Evolutionary conservation across 2,888 invertebrate species (phyloP).

Genomic region (Drosophila buzzatii): DNA sequence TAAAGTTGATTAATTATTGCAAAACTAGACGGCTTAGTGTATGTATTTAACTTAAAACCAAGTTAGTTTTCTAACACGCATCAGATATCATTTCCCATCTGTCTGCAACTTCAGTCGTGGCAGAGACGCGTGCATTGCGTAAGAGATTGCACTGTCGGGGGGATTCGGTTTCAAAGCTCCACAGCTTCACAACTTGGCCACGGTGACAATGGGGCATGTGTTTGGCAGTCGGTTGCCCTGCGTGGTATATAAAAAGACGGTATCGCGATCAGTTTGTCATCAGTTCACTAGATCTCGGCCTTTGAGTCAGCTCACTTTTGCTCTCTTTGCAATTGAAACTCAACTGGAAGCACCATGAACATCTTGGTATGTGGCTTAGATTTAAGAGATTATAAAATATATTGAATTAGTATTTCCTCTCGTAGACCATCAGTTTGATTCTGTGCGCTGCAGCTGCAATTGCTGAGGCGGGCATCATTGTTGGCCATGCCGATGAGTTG

Average conservation of each 20-base stretch:
- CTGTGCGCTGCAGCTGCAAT: constrained; percentile 43
- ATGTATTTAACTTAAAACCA: not conserved
- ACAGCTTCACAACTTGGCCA: constrained; percentile 63
- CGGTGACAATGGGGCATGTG: constrained; percentile 62
- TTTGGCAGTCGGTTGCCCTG: constrained; percentile 17
- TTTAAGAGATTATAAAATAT: not conserved
- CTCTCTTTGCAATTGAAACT: constrained; percentile 13
- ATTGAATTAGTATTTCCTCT: not conserved
- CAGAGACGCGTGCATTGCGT: constrained; percentile 45
- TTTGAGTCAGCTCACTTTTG: constrained; percentile 22
- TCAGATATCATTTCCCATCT: constrained; percentile 71
- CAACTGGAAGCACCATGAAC: constrained; percentile 51
- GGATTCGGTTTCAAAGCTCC: constrained; percentile 56
- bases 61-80: constrained; percentile 11
- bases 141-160: constrained; percentile 42
- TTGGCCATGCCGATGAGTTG: constrained; percentile 71
- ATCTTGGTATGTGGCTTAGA: constrained; percentile 45
- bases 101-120: constrained; percentile 19
- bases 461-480: constrained; percentile 63
- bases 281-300: constrained; percentile 52
- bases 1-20: not conserved
- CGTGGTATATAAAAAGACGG: constrained; percentile 57
- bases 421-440: constrained; percentile 62
- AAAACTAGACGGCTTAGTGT: not conserved
- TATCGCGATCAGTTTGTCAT: constrained; percentile 38